These are phyloP conservation scores for Petroica traversi DNA, from an alignment of 2,113 vertebrate genomes.

Conservation along the genomic window DNA sequence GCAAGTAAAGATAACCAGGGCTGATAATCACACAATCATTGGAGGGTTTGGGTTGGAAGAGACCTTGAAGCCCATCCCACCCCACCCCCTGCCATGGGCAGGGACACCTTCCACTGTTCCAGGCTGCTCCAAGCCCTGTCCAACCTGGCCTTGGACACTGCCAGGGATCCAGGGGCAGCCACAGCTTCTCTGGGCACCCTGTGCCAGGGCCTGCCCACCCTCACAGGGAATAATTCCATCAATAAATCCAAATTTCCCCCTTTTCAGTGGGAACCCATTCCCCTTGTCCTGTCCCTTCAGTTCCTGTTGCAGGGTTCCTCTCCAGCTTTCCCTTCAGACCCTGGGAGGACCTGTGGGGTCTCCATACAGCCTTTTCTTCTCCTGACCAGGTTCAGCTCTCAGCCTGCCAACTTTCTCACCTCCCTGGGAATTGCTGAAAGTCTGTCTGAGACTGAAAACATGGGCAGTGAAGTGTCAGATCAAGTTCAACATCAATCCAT, in stretches of 20 bases:
- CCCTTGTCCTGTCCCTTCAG: rapidly evolving
- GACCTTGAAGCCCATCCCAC: neutral
- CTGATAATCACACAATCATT: neutral
- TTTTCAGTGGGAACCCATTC: rapidly evolving
- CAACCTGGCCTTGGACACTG: rapidly evolving
- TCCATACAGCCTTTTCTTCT: neutral
- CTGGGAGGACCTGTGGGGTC: neutral
- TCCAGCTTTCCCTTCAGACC: neutral
- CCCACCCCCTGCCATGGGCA: neutral
- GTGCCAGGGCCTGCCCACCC: neutral
- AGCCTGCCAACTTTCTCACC: neutral
- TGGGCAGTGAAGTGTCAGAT: neutral
- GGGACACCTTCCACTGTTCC: neutral
- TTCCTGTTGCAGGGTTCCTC: neutral
- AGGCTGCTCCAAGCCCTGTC: neutral
- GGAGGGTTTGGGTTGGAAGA: neutral
- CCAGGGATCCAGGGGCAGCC: neutral
- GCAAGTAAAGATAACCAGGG: neutral
- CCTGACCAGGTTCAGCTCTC: neutral
- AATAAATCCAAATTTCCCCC: too few species aligned
- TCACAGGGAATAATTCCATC: neutral
- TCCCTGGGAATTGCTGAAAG: neutral
- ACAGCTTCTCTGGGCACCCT: neutral
- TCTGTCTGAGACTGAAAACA: neutral
- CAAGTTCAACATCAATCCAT: neutral